Percentiles rank a stretch among this genome's conserved stretches.
These are phyloP conservation scores for Halisarca cf. caerulea DNA, from an alignment of 37 sponge, comb jelly and placozoan species.

Conservation along the genomic window DNA sequence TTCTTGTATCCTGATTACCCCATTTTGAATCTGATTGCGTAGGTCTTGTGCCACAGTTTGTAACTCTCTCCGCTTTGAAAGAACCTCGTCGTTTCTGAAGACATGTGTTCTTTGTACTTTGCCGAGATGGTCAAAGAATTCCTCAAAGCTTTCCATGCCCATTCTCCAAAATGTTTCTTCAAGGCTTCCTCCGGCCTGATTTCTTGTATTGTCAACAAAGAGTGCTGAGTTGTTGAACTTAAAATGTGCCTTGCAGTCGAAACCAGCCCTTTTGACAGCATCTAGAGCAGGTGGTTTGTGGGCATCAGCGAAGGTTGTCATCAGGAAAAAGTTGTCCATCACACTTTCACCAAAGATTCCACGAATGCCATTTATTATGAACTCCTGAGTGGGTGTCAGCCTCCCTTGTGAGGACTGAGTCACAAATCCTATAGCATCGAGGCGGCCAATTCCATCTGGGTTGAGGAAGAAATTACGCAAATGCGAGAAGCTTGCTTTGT, in stretches of 20 bases:
- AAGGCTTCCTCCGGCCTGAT: background rate
- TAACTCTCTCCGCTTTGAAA: conserved; percentile 47
- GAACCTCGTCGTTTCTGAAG: conserved; percentile 51
- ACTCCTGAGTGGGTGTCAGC: conserved; percentile 56
- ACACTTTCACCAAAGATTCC: conserved; percentile 39
- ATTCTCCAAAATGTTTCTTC: conserved; percentile 65
- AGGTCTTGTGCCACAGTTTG: conserved; percentile 44
- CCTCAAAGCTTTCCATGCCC: conserved; percentile 48
- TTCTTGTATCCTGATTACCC: conserved; percentile 13
- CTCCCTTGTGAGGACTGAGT: conserved; percentile 62
- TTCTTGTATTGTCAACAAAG: background rate
- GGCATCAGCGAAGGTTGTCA: conserved; percentile 83
- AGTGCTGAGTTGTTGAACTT: conserved; percentile 20
- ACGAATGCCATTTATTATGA: conserved; percentile 62
- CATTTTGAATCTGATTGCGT: conserved; percentile 33
- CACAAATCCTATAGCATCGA: conserved; percentile 64
- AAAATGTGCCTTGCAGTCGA: background rate
- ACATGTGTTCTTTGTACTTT: conserved; percentile 27
- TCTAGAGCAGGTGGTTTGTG: conserved; percentile 51
- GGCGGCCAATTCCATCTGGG: conserved; percentile 38
- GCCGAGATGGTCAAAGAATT: conserved; percentile 46
- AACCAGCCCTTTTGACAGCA: conserved; percentile 53
- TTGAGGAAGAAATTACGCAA: conserved; percentile 51
- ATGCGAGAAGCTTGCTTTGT: conserved; percentile 30
- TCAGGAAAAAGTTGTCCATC: conserved; percentile 52